Evolutionary conservation across 2,888 invertebrate genomes (phyloP), one percentile per base, ranked within the genome.

Genomic region (Plagiodera versicolora): DNA sequence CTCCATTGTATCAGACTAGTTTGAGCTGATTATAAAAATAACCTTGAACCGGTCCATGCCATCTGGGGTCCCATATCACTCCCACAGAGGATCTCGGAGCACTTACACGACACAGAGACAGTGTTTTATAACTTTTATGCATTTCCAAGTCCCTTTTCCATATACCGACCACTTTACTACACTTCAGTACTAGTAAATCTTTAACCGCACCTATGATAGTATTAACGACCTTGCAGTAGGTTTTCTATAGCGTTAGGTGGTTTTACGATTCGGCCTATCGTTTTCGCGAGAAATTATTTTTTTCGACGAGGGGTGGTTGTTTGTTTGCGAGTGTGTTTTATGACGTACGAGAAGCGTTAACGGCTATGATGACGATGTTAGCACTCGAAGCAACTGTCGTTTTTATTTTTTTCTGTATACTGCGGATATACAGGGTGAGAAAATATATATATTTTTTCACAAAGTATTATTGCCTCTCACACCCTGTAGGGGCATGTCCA

Each of bases 51-150:
- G 39, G 39, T 39, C 39, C 39, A 14, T 11, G n/a, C 39, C 32
- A 32, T 32, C 32, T 32, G 10, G 32, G 32, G 32, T 3, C 32
- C 32, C 39, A 39, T 39, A 39, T 39, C 57, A 66, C 69, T 67
- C 69, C 69, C 69, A 69, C 39, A 39, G 39, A 1, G 14, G 62
- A 62, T 65, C 64, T 66, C 61, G 59, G 64, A 53, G 63, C 64
- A 65, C 67, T 68, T 67, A 70, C 65, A 65, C 63, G 62, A 63
- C 61, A 65, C 68, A 62, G 63, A 64, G 65, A 67, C 68, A 67
- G 66, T 39, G 32, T 32, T 32, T 32, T 32, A 32, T 32, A 32
- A 32, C 32, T 69, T 70, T 69, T 69, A 70, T 69, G 65, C 59
- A 60, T 63, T 65, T 24, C 3, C 4, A 24, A 24, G 24, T 60